phyloP scores from a whole-genome alignment of 2,113 vertebrate species.

The Istiophorus platypterus region DNA sequence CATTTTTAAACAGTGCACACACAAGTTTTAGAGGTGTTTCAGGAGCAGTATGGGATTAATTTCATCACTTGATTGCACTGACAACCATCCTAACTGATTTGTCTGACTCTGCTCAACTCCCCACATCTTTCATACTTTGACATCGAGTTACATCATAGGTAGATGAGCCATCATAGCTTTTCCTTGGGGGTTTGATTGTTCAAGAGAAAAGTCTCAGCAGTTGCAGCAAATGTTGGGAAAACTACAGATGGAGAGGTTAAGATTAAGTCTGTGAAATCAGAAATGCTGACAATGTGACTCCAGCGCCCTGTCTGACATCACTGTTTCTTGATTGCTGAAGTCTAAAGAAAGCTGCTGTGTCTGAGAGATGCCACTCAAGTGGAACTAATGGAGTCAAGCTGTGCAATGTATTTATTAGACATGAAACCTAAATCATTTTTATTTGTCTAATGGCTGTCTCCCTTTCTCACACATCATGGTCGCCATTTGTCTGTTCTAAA shows the following conservation, averaged over 20 bases:
- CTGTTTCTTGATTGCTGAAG: constrained; percentile 38
- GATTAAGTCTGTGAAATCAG: constrained; percentile 41
- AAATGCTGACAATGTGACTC: constrained; percentile 65
- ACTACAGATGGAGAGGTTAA: constrained; percentile 35
- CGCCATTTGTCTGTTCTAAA: constrained; percentile 22
- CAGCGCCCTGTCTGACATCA: constrained; percentile 61
- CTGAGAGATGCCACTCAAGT: constrained; percentile 70
- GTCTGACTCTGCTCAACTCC: constrained; percentile 48
- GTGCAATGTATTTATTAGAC: constrained; percentile 66
- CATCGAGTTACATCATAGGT: constrained; percentile 54
- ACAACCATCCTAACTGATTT: constrained; percentile 52
- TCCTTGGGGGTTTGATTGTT: constrained; percentile 33
- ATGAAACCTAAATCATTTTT: constrained; percentile 75
- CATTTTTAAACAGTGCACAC: constrained; percentile 63
- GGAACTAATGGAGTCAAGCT: constrained; percentile 79
- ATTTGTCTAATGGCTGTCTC: constrained; percentile 52
- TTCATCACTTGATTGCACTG: constrained; percentile 62
- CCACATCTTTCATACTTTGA: constrained; percentile 21
- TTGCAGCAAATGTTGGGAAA: constrained; percentile 54
- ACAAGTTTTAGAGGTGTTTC: constrained; percentile 64
- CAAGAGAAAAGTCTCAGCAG: constrained; percentile 24
- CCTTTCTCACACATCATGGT: constrained; percentile 34
- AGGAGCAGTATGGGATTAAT: constrained; percentile 55
- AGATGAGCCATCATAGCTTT: constrained; percentile 30
- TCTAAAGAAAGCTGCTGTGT: constrained; percentile 62